Evolutionary conservation across 2,888 invertebrate genomes (phyloP).

Genomic region (Barypeithes pellucidus): DNA sequence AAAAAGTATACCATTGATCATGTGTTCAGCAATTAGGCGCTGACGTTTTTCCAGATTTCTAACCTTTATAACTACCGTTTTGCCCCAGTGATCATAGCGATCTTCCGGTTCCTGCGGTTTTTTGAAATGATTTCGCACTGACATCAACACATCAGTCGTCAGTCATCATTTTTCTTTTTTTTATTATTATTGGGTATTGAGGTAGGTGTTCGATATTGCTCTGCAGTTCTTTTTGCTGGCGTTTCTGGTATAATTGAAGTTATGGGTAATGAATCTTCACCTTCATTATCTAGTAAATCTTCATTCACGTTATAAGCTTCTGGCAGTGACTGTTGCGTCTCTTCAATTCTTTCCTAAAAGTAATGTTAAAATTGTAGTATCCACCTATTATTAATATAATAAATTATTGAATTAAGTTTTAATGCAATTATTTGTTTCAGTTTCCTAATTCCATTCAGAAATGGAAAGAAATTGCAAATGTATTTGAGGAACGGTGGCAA

Average conservation of each 20-base stretch:
- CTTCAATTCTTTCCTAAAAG: background rate
- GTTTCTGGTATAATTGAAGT: background rate
- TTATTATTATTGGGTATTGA: too few relatives aligned
- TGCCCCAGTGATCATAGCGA: slow-evolving; percentile 50
- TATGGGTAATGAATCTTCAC: background rate
- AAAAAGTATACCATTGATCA: slow-evolving; percentile 52
- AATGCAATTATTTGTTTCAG: slow-evolving; percentile 19
- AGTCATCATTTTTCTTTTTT: slow-evolving; percentile 12
- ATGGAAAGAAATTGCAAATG: slow-evolving; percentile 18
- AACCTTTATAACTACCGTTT: too few relatives aligned
- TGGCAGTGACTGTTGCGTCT: background rate
- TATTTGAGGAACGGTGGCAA: slow-evolving; percentile 1
- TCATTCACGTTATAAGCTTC: background rate
- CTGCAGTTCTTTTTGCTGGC: slow-evolving; percentile 15
- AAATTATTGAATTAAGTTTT: too few relatives aligned
- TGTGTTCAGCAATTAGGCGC: slow-evolving; percentile 52
- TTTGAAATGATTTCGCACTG: slow-evolving; percentile 35
- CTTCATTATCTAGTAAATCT: background rate
- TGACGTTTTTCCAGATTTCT: slow-evolving; percentile 45
- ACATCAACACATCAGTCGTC: background rate
- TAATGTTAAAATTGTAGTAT: too few relatives aligned
- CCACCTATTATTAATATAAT: too few relatives aligned
- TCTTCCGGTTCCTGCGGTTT: slow-evolving; percentile 42
- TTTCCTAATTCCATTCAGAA: slow-evolving; percentile 8
- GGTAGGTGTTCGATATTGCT: too few relatives aligned